Percentiles rank a stretch among this genome's conserved stretches.
Conservation (phyloP, 1,140 invertebrate genomes). For the Globodera ellingtonae region DNA sequence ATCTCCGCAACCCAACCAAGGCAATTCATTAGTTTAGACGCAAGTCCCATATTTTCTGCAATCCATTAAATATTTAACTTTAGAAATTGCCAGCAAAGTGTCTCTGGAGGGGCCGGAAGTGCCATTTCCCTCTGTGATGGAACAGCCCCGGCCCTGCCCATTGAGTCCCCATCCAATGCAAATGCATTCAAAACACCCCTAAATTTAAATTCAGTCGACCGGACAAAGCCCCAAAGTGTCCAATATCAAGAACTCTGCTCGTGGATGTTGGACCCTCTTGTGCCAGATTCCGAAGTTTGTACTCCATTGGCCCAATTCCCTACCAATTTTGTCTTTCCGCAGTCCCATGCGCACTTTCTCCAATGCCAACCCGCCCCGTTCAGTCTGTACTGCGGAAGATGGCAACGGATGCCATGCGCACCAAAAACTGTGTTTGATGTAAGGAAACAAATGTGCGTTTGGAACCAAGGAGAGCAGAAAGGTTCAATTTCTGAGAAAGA, state of each 20-base stretch:
- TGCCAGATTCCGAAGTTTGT: slow-evolving; percentile 57
- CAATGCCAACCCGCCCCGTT: slow-evolving; percentile 62
- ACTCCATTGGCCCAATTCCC: slow-evolving; percentile 19
- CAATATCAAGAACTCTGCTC: slow-evolving; percentile 60
- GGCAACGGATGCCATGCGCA: slow-evolving; percentile 65
- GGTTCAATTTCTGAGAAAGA: background rate
- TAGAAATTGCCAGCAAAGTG: no score
- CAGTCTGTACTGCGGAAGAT: slow-evolving; percentile 63
- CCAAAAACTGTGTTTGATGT: slow-evolving; percentile 59
- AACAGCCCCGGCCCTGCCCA: slow-evolving; percentile 62
- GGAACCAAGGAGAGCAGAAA: slow-evolving; percentile 41
- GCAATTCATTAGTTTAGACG: slow-evolving; percentile 28
- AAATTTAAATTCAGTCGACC: slow-evolving; percentile 28
- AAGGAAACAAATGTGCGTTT: slow-evolving; percentile 60
- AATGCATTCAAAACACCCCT: background rate
- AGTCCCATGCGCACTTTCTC: slow-evolving; percentile 45
- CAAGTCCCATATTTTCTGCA: slow-evolving; percentile 39
- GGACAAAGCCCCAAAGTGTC: slow-evolving; percentile 34
- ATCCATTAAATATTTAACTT: no score
- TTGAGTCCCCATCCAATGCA: slow-evolving; percentile 40
- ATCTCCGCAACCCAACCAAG: background rate
- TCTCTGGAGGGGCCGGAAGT: slow-evolving; percentile 44
- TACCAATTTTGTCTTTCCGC: slow-evolving; percentile 38
- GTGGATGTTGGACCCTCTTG: slow-evolving; percentile 63
- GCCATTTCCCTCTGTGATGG: slow-evolving; percentile 48